Percentiles rank a stretch among this genome's conserved stretches.
Conservation (phyloP, 2,888 invertebrate genomes). For the Luperina nickerlii region DNA sequence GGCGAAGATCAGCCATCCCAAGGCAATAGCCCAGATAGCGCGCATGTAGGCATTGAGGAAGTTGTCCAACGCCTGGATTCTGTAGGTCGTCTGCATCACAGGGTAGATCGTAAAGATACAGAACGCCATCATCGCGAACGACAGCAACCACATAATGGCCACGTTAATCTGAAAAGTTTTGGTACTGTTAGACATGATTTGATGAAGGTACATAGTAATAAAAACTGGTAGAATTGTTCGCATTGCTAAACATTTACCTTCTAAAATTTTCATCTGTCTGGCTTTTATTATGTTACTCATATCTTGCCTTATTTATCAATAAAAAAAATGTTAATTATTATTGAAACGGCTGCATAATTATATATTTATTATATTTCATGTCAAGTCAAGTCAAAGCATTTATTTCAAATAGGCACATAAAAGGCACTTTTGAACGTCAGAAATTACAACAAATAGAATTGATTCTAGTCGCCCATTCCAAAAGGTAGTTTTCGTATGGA, state of each 20-base stretch:
- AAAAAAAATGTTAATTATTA: neutral
- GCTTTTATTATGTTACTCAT: neutral
- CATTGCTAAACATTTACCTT: neutral
- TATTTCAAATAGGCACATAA: too few relatives aligned
- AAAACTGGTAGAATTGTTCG: neutral
- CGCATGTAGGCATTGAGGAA: conserved; percentile 82
- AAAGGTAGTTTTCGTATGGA: too few relatives aligned
- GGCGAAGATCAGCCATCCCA: conserved; percentile 86
- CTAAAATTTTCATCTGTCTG: neutral
- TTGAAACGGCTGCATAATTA: neutral
- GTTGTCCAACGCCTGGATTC: conserved; percentile 73
- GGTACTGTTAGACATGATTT: conserved; percentile 1
- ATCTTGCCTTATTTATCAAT: neutral
- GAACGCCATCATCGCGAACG: conserved; percentile 74
- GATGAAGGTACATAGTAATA: too few relatives aligned
- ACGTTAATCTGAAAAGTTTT: conserved; percentile 70
- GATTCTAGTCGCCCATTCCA: too few relatives aligned
- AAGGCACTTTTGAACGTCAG: too few relatives aligned
- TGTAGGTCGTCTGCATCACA: conserved; percentile 72
- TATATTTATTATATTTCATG: neutral
- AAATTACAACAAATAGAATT: too few relatives aligned
- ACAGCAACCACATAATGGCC: conserved; percentile 70
- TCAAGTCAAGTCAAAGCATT: too few relatives aligned
- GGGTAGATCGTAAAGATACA: conserved; percentile 79
- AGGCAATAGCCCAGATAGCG: conserved; percentile 80